Evolutionary conservation across 1,140 invertebrate species (phyloP).

Genomic region (Drosophila willistoni): DNA sequence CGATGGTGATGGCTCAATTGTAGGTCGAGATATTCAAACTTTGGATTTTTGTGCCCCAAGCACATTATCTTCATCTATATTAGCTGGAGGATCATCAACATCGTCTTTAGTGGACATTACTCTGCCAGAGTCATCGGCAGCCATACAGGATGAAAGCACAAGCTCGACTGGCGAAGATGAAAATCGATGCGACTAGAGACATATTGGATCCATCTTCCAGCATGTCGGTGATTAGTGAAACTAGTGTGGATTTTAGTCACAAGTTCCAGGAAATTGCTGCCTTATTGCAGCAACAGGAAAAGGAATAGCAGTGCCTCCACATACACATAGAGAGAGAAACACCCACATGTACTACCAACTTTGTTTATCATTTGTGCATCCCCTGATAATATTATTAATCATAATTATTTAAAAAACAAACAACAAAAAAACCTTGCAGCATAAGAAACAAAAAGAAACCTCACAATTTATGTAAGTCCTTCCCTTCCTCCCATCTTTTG

Average conservation of each 20-base stretch:
- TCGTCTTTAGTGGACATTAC: conserved; percentile 12
- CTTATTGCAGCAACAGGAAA: conserved; percentile 78
- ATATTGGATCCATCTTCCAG: conserved; percentile 89
- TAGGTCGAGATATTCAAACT: conserved; percentile 49
- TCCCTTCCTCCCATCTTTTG: neutral
- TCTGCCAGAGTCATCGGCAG: conserved; percentile 38
- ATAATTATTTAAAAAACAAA: neutral
- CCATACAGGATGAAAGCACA: conserved; percentile 65
- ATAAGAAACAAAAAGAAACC: neutral
- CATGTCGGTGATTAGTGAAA: conserved; percentile 91
- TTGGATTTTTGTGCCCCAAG: conserved; percentile 34
- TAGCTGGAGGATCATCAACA: neutral
- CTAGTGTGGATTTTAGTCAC: conserved; percentile 92
- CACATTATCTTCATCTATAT: neutral
- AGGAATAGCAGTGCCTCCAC: conserved; percentile 66
- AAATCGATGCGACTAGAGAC: conserved; percentile 76
- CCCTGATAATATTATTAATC: conserved; percentile 12
- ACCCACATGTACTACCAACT: conserved; percentile 4
- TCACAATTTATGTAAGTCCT: neutral
- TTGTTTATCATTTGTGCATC: conserved; percentile 4
- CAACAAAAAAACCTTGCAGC: too few relatives aligned
- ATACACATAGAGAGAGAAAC: neutral
- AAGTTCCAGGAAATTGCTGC: conserved; percentile 94
- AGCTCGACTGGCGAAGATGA: conserved; percentile 83
- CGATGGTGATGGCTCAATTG: neutral